Evolutionary conservation across 1,140 invertebrate species (phyloP).

Genomic region (Drosophila teissieri): DNA sequence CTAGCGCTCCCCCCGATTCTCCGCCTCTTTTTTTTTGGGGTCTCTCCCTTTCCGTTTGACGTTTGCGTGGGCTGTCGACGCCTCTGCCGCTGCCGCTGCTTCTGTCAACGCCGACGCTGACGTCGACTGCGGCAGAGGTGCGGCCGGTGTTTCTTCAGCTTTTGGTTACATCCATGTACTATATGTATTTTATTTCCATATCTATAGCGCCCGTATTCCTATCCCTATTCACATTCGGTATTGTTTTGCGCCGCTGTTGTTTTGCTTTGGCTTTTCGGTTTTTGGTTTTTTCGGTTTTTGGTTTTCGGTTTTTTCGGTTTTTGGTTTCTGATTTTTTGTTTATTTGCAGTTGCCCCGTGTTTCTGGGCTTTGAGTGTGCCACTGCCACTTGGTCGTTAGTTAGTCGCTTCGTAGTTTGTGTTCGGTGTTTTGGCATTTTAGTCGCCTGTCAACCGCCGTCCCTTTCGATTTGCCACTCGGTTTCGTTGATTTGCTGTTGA

Average conservation of each 20-base stretch:
- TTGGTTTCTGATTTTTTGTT: slow-evolving; percentile 24
- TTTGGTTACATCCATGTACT: slow-evolving; percentile 69
- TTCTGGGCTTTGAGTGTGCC: slow-evolving; percentile 25
- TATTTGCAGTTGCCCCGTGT: slow-evolving; percentile 19
- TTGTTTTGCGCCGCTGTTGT: slow-evolving; percentile 52
- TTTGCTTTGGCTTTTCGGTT: slow-evolving; percentile 59
- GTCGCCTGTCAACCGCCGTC: slow-evolving; percentile 79
- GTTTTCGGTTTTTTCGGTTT: slow-evolving; percentile 40
- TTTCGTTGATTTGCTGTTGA: slow-evolving; percentile 58
- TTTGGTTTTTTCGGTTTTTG: slow-evolving; percentile 44
- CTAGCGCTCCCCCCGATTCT: neutral
- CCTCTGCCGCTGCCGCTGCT: slow-evolving; percentile 12
- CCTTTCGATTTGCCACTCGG: slow-evolving; percentile 36
- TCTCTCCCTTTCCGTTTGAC: slow-evolving; percentile 51
- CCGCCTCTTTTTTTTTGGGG: slow-evolving; percentile 31
- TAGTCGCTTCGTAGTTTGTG: slow-evolving; percentile 37
- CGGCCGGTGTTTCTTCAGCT: slow-evolving; percentile 61
- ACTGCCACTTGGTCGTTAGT: slow-evolving; percentile 43
- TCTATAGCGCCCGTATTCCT: slow-evolving; percentile 27
- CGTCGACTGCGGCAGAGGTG: slow-evolving; percentile 37
- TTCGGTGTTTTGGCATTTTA: slow-evolving; percentile 47
- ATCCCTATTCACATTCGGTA: slow-evolving; percentile 39
- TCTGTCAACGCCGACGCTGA: slow-evolving; percentile 2
- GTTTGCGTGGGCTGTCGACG: slow-evolving; percentile 42
- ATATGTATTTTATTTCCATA: slow-evolving; percentile 58